These are phyloP conservation scores for Carollia perspicillata DNA, from an alignment of 2,113 vertebrate species.

Conservation along the genomic window DNA sequence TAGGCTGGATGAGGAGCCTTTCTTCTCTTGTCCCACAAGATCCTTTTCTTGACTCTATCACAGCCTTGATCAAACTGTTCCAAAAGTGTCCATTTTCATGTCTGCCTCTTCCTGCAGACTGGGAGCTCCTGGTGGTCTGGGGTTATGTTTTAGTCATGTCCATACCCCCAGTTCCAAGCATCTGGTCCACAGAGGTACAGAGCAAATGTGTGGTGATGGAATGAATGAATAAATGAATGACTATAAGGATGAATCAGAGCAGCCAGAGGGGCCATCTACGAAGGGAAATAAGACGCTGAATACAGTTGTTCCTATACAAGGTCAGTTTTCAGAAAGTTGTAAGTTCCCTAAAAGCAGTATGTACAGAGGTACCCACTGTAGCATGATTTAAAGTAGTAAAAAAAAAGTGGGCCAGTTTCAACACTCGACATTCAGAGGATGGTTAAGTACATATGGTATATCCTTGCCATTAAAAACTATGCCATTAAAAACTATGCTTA, in stretches of 20 bases:
- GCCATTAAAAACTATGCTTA: background rate
- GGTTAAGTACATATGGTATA: background rate
- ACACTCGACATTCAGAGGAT: background rate
- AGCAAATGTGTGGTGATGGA: background rate
- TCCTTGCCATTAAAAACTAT: background rate
- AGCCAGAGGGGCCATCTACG: background rate
- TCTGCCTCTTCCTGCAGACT: background rate
- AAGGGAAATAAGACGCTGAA: conserved; percentile 43
- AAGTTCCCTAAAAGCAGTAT: conserved; percentile 3
- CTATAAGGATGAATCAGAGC: conserved; percentile 18
- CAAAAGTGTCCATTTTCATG: conserved; percentile 32
- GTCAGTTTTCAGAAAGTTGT: conserved; percentile 1
- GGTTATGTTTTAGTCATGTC: background rate
- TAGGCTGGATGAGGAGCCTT: background rate
- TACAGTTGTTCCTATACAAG: background rate
- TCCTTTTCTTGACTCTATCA: conserved; percentile 27
- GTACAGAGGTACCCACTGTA: background rate
- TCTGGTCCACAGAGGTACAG: conserved; percentile 15
- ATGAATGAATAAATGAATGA: conserved; percentile 45
- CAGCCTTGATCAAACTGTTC: background rate
- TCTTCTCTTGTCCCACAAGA: conserved; percentile 24
- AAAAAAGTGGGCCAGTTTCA: background rate
- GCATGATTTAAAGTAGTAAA: background rate
- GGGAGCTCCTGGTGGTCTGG: background rate
- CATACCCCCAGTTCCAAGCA: background rate